Percentiles rank a stretch among this genome's conserved stretches.
Evolutionary conservation across 2,113 vertebrate species (phyloP).

Genomic region (Centropus bengalensis): DNA sequence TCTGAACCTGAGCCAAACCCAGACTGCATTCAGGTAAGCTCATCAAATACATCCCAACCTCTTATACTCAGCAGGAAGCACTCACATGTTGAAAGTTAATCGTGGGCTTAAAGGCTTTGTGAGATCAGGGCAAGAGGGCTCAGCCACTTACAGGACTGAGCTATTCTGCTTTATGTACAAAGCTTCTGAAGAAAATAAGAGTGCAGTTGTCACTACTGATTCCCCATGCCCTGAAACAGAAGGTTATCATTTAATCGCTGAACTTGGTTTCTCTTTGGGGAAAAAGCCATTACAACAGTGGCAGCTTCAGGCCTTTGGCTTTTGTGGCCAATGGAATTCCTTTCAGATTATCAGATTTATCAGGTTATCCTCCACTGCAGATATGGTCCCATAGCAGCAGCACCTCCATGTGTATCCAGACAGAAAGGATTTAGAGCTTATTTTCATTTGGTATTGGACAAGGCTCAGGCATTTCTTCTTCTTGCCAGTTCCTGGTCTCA

Average conservation of each 20-base stretch:
- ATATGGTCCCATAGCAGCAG: background rate
- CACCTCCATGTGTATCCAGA: background rate
- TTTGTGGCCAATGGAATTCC: background rate
- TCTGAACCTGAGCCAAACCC: background rate
- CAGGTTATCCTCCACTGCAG: background rate
- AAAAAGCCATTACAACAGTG: background rate
- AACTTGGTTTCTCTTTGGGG: background rate
- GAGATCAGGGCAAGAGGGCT: conserved; percentile 13
- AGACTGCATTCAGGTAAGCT: conserved; percentile 12
- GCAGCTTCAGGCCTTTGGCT: background rate
- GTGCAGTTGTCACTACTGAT: background rate
- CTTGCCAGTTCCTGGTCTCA: background rate
- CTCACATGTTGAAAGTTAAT: background rate
- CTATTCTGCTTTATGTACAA: background rate
- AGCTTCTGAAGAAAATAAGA: background rate
- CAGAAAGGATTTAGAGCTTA: background rate
- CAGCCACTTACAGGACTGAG: background rate
- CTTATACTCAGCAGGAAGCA: background rate
- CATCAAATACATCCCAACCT: conserved; percentile 20
- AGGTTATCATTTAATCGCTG: background rate
- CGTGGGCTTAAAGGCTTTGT: background rate
- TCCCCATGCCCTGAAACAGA: background rate
- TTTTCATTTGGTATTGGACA: background rate
- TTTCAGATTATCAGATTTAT: background rate
- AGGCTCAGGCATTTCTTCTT: background rate